These are phyloP conservation scores for Psittacula derbiana DNA, from an alignment of 2,797 vertebrate species.

Conservation along the genomic window DNA sequence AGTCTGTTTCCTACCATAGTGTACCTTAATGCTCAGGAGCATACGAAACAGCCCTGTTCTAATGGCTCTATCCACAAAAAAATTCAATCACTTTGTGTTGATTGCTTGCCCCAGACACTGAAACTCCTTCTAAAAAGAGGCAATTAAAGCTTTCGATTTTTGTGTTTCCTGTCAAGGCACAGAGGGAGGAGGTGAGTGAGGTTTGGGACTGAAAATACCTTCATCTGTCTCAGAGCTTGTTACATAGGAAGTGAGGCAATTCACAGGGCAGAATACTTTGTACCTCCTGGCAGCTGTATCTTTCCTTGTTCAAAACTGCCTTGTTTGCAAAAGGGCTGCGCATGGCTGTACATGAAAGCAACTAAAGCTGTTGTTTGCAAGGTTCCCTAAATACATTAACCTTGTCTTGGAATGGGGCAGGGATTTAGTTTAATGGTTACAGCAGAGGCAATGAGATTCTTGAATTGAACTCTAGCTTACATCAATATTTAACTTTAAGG, in stretches of 20 bases:
- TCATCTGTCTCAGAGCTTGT: background rate
- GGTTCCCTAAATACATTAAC: slow-evolving; percentile 36
- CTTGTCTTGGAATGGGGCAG: slow-evolving; percentile 15
- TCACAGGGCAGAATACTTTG: slow-evolving; percentile 23
- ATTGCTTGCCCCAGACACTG: background rate
- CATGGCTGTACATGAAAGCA: slow-evolving; percentile 57
- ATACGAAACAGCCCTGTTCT: background rate
- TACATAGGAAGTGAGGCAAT: slow-evolving; percentile 34
- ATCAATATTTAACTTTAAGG: slow-evolving; percentile 57
- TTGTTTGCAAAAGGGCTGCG: slow-evolving; percentile 46
- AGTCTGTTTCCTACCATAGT: background rate
- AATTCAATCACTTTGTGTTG: background rate
- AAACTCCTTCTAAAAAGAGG: slow-evolving; percentile 5
- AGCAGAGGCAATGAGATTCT: background rate
- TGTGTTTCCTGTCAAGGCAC: background rate
- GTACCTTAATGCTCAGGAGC: background rate
- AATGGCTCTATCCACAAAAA: background rate
- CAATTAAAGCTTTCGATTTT: slow-evolving; percentile 15
- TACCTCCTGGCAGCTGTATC: slow-evolving; percentile 43
- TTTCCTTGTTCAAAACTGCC: slow-evolving; percentile 34
- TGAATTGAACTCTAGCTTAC: background rate
- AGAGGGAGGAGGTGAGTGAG: background rate
- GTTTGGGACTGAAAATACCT: slow-evolving; percentile 18
- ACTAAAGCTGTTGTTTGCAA: background rate
- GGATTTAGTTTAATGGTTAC: slow-evolving; percentile 39